Percentiles rank a stretch among this genome's conserved stretches.
phyloP scores from a whole-genome alignment of 2,888 invertebrate genomes.

The Himalopsyche anomala region DNA sequence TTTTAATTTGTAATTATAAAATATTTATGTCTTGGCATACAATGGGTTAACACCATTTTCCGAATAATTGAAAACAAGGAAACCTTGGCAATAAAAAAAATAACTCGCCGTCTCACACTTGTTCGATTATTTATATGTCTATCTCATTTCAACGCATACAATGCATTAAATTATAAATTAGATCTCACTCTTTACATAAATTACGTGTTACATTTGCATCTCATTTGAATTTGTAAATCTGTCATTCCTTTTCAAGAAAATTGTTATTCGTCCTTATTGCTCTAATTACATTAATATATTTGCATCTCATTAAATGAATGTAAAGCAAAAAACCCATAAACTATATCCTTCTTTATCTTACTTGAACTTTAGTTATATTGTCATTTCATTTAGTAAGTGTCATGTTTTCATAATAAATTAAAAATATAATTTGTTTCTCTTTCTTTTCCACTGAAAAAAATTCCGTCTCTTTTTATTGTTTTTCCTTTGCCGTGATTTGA shows the following conservation, averaged over 20 bases:
- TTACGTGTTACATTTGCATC: not conserved
- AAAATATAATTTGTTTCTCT: not conserved
- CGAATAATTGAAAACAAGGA: slow-evolving; percentile 11
- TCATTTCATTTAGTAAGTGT: not conserved
- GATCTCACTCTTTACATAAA: not conserved
- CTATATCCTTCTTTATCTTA: not conserved
- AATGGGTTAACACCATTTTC: slow-evolving; percentile 10
- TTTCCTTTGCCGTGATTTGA: slow-evolving; percentile 4
- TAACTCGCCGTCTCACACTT: not conserved
- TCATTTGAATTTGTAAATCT: slow-evolving; percentile 8
- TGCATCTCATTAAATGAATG: not conserved
- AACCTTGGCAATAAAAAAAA: not conserved
- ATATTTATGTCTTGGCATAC: not conserved
- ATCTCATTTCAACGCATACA: not conserved
- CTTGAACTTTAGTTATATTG: not conserved
- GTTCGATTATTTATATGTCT: not conserved
- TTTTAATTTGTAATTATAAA: no score
- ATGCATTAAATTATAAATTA: not conserved
- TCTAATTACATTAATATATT: not conserved
- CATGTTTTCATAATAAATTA: not conserved
- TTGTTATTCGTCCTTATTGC: not conserved
- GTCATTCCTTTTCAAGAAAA: slow-evolving; percentile 6
- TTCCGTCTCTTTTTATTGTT: not conserved
- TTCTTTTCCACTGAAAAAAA: not conserved
- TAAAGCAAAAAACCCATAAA: not conserved